Conservation (phyloP, 1,140 invertebrate species). For the Drosophila parvula region DNA sequence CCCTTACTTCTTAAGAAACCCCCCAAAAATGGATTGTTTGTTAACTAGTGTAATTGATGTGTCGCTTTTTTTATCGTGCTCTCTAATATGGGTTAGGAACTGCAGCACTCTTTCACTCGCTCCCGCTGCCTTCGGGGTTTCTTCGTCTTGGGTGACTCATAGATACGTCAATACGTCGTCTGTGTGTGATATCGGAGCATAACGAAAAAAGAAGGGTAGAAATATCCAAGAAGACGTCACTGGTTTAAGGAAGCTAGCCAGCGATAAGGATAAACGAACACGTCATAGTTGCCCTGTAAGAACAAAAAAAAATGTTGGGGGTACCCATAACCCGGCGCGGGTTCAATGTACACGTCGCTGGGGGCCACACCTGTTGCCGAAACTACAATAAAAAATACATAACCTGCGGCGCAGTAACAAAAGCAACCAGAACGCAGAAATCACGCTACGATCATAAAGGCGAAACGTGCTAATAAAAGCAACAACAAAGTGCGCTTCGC, state of each 20-base stretch:
- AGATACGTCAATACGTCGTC: slow-evolving; percentile 3
- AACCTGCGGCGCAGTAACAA: slow-evolving; percentile 72
- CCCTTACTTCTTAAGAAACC: background rate
- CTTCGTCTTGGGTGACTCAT: slow-evolving; percentile 53
- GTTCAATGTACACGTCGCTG: slow-evolving; percentile 67
- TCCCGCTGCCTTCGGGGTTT: slow-evolving; percentile 21
- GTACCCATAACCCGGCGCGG: slow-evolving; percentile 28
- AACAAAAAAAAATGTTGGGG: slow-evolving; percentile 6
- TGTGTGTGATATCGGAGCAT: slow-evolving; percentile 31
- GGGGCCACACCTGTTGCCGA: slow-evolving; percentile 77
- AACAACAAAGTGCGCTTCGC: slow-evolving; percentile 42
- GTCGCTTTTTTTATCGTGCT: slow-evolving; percentile 4
- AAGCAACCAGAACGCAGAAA: slow-evolving; percentile 59
- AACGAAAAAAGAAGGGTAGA: slow-evolving; percentile 5
- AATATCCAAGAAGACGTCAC: slow-evolving; percentile 57
- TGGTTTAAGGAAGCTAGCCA: slow-evolving; percentile 7
- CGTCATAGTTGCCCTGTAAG: slow-evolving; percentile 52
- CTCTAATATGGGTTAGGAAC: slow-evolving; percentile 66
- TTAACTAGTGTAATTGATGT: slow-evolving; percentile 5
- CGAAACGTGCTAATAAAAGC: slow-evolving; percentile 78
- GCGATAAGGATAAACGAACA: slow-evolving; percentile 67
- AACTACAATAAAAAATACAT: slow-evolving; percentile 67
- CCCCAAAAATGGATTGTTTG: background rate
- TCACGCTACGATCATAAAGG: slow-evolving; percentile 77
- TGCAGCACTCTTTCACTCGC: slow-evolving; percentile 11